Percentiles rank a stretch among this genome's conserved stretches.
These are phyloP conservation scores for Crematogaster levior DNA, from an alignment of 2,888 invertebrate species.

Conservation along the genomic window DNA sequence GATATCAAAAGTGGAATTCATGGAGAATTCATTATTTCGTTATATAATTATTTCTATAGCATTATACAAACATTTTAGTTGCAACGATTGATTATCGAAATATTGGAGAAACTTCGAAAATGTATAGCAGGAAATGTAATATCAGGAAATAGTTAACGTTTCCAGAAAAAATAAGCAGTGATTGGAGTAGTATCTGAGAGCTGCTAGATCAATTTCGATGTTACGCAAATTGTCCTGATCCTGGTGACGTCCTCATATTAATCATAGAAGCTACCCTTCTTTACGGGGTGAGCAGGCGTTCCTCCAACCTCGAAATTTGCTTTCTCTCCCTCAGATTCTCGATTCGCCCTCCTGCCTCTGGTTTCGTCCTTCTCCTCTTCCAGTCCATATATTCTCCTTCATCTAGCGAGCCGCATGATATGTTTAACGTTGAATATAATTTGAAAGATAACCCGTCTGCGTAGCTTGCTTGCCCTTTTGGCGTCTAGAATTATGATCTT, in stretches of 20 bases:
- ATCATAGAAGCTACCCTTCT: conserved; percentile 74
- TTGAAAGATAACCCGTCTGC: conserved; percentile 61
- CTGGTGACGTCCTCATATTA: conserved; percentile 75
- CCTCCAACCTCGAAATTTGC: conserved; percentile 56
- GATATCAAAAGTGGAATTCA: neutral
- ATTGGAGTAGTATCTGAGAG: conserved; percentile 50
- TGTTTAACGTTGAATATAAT: conserved; percentile 75
- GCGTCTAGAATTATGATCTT: conserved; percentile 59
- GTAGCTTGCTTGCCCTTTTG: conserved; percentile 47
- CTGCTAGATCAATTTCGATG: conserved; percentile 74
- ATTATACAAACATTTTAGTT: neutral
- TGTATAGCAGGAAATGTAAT: conserved; percentile 44
- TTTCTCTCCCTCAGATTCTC: conserved; percentile 54
- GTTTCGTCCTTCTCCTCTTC: conserved; percentile 30
- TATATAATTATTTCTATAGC: conserved; percentile 1
- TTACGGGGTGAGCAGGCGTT: conserved; percentile 66
- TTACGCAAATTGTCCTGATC: conserved; percentile 78
- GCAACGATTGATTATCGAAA: conserved; percentile 33
- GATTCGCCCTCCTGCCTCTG: conserved; percentile 15
- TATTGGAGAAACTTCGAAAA: conserved; percentile 24
- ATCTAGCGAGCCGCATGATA: conserved; percentile 69
- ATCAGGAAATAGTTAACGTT: conserved; percentile 42
- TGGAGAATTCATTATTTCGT: neutral
- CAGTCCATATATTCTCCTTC: conserved; percentile 57
- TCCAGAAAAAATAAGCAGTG: conserved; percentile 34